Evolutionary conservation across 2,113 vertebrate genomes (phyloP), one percentile per base, ranked within the genome.

Genomic region (Cyanistes caeruleus): DNA sequence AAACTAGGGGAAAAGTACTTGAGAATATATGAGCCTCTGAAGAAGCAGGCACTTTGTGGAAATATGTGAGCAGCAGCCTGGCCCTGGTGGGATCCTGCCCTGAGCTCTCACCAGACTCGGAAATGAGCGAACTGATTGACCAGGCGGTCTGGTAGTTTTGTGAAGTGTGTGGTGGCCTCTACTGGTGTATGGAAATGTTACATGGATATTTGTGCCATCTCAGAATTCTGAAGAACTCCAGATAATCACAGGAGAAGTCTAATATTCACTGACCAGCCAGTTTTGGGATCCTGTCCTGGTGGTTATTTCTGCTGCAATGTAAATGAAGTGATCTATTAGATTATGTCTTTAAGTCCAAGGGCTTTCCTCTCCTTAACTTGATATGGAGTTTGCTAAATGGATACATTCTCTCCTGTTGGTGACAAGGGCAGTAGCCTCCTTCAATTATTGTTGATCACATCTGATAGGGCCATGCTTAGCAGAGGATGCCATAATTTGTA

Each of bases 151-250:
- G 35, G 14, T 5, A 59, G 30, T 53, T 98, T 98, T 97, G 52
- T 55, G 97, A 97, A 93, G 98, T 23, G 49, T 97, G 92, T 96
- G 88, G 95, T 96, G 97, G 93, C 98, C 98, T 98, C 98, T 98
- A 91, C 97, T 96, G 98, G 97, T 65, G 1, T 4, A 63, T 33
- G 8, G 5, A 65, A 91, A 89, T 7, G 30, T 84, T 97, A 67
- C 97, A 93, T 5, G 64, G 63, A 35, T 62, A 49, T 70, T 65
- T 82, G 51, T 8, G 51, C n/a, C 4, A 3, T 14, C 52, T 70
- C 37, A 13, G 35, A 49, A 31, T 39, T 28, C 51, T n/a, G 35
- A 43, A 62, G 21, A 89, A 11, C 20, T 52, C 37, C 9, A 28
- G 11, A 11, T 44, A n/a, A 49, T 68, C 30, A 14, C 24, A 23